These are phyloP conservation scores for Hoplostethus atlanticus DNA, from an alignment of 2,797 vertebrate species.

Conservation along the genomic window DNA sequence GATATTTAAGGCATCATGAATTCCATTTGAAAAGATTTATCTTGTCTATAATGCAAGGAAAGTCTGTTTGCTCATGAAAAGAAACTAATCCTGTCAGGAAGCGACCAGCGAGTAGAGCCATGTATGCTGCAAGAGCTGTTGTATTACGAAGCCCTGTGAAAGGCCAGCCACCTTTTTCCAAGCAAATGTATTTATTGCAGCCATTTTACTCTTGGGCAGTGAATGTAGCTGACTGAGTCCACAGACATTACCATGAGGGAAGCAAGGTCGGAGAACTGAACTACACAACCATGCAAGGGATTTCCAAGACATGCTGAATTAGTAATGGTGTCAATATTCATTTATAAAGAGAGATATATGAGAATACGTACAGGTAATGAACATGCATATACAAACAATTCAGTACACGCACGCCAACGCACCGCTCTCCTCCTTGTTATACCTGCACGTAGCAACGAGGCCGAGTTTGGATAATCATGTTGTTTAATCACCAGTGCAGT, in stretches of 20 bases:
- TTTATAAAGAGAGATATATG: conserved; percentile 36
- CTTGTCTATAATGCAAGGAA: conserved; percentile 40
- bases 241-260: conserved; percentile 77
- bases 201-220: conserved; percentile 71
- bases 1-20: conserved; percentile 65
- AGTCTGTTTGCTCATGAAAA: conserved; percentile 40
- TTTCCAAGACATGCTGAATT: conserved; percentile 65
- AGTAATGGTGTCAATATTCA: conserved; percentile 55
- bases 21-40: conserved; percentile 62
- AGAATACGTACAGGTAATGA: conserved; percentile 54
- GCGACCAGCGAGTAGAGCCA: conserved; percentile 67
- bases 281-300: conserved; percentile 74
- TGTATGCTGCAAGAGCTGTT: conserved; percentile 67
- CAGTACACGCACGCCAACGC: conserved; percentile 54
- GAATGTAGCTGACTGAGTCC: conserved; percentile 83
- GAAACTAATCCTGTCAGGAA: conserved; percentile 45
- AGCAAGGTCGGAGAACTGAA: conserved; percentile 76
- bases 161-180: conserved; percentile 63
- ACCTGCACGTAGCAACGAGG: conserved; percentile 66
- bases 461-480: conserved; percentile 68
- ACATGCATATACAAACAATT: conserved; percentile 44
- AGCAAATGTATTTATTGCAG: conserved; percentile 83
- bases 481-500: conserved; percentile 64
- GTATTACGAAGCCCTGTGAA: conserved; percentile 50
- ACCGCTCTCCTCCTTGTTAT: conserved; percentile 52